Conservation (phyloP, 2,113 vertebrate genomes). For the Pagrus major region DNA sequence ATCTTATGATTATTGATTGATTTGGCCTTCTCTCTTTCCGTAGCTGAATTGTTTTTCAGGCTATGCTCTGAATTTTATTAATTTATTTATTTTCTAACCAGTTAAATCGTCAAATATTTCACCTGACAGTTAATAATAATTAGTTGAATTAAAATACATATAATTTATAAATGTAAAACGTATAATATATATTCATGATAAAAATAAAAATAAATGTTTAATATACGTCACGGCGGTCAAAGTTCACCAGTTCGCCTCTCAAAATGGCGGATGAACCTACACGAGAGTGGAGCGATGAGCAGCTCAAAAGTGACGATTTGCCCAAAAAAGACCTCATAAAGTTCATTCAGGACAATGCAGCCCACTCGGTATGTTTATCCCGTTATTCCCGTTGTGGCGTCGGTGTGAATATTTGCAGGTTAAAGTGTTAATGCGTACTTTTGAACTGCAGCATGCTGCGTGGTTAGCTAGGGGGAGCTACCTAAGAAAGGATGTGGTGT, state of each 20-base stretch:
- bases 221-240: conserved; percentile 44
- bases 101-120: background rate
- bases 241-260: conserved; percentile 62
- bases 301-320: conserved; percentile 92
- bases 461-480: conserved; percentile 8
- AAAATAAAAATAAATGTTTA: background rate
- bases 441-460: conserved; percentile 18
- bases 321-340: conserved; percentile 95
- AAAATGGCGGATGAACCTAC: conserved; percentile 86
- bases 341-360: conserved; percentile 93
- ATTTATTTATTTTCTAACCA: background rate
- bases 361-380: conserved; percentile 87
- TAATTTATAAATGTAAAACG: no score
- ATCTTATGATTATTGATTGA: background rate
- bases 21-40: background rate
- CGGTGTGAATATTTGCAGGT: fast-evolving
- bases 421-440: background rate
- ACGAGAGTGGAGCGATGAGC: conserved; percentile 91
- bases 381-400: no score
- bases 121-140: background rate
- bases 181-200: background rate
- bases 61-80: no score
- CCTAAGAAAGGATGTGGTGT: background rate
- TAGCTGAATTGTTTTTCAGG: background rate
- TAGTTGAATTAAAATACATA: background rate